phyloP scores from a whole-genome alignment of 2,113 vertebrate species.

The Protobothrops mucrosquamatus region DNA sequence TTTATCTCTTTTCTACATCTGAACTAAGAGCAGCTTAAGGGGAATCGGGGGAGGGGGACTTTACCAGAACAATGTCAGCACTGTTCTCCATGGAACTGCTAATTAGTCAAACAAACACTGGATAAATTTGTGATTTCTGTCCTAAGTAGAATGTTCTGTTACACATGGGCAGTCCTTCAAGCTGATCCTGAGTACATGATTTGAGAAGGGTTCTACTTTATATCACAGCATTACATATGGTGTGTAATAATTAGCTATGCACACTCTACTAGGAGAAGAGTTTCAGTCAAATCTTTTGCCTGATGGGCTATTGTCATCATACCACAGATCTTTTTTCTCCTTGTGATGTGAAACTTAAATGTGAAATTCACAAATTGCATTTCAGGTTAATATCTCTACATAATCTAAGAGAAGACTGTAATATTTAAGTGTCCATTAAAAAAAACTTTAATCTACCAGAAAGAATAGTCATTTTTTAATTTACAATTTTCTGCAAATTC shows the following conservation, averaged over 20 bases:
- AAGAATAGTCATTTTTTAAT: not conserved
- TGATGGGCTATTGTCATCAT: not conserved
- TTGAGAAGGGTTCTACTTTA: not conserved
- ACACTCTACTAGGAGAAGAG: not conserved
- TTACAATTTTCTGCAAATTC: constrained; percentile 1
- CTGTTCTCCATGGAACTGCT: not conserved
- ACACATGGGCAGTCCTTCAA: not conserved
- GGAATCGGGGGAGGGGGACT: not conserved
- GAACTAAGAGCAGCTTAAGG: not conserved
- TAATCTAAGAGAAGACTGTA: constrained; percentile 43
- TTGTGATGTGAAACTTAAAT: not conserved
- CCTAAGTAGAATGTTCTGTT: not conserved
- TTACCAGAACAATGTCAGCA: not conserved
- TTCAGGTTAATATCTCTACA: constrained; percentile 19
- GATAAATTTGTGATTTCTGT: not conserved
- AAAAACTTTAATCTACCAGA: not conserved
- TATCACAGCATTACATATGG: not conserved
- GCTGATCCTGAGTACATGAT: not conserved
- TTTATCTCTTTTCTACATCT: not conserved
- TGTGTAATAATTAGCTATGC: not conserved
- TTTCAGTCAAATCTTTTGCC: not conserved
- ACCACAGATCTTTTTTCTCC: not conserved
- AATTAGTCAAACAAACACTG: not conserved
- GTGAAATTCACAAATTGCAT: not conserved
- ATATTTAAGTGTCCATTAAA: not conserved